phyloP scores from a whole-genome alignment of 2,888 invertebrate species.

The Psococerastis gibbosa region DNA sequence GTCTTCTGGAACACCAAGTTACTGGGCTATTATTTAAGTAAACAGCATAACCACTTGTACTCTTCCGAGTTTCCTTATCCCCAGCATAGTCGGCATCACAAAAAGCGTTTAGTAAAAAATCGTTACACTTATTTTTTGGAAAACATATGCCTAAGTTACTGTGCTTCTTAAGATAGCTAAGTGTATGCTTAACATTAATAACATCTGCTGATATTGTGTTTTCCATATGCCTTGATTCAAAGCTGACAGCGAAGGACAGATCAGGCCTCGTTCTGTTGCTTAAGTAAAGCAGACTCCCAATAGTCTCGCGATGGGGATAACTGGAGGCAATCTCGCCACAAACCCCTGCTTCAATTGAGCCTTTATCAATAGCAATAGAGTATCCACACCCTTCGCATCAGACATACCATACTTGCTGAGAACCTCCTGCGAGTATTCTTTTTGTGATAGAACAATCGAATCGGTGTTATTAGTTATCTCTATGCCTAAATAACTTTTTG shows the following conservation, averaged over 20 bases:
- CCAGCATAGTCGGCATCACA: constrained; percentile 18
- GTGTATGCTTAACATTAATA: constrained; percentile 12
- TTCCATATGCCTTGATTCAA: constrained; percentile 12
- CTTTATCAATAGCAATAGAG: neutral
- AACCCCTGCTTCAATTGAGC: neutral
- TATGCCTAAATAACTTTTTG: neutral
- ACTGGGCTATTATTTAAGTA: constrained; percentile 13
- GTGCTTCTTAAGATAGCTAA: constrained; percentile 13
- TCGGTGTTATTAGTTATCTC: neutral
- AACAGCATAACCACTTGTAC: constrained; percentile 17
- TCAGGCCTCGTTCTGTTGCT: constrained; percentile 13
- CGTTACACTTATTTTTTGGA: neutral
- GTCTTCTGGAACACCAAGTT: constrained; percentile 17
- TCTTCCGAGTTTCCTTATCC: constrained; percentile 15
- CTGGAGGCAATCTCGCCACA: neutral
- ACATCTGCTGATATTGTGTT: constrained; percentile 11
- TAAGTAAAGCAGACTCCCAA: constrained; percentile 13
- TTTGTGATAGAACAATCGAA: constrained; percentile 9
- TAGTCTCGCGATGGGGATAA: constrained; percentile 12
- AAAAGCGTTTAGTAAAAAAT: constrained; percentile 14
- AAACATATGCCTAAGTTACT: constrained; percentile 11
- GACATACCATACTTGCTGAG: constrained; percentile 13
- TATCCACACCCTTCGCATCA: constrained; percentile 1
- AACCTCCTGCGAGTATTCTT: constrained; percentile 13
- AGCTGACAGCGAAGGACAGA: constrained; percentile 10